Percentiles rank a stretch among this genome's conserved stretches.
phyloP scores from a whole-genome alignment of 1,140 invertebrate species.

The Bombus waltoni region DNA sequence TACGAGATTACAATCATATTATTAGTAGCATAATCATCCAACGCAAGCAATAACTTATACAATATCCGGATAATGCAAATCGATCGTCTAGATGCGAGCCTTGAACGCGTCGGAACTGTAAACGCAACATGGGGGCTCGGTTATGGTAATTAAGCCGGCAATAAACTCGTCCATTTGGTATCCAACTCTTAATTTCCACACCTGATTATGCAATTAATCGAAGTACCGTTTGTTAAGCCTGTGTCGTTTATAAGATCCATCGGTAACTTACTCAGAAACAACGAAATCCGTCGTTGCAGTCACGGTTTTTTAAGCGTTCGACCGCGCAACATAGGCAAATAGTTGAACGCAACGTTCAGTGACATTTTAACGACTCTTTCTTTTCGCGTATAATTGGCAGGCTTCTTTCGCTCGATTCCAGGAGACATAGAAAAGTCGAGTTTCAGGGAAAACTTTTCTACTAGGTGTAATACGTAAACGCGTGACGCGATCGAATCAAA shows the following conservation, averaged over 20 bases:
- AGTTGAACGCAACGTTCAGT: background rate
- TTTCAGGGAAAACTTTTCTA: background rate
- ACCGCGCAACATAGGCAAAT: background rate
- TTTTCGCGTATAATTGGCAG: background rate
- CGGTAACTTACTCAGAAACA: background rate
- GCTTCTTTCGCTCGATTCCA: slow-evolving; percentile 1
- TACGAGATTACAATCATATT: background rate
- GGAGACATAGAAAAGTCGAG: background rate
- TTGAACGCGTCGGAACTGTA: slow-evolving; percentile 66
- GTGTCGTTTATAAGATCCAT: background rate
- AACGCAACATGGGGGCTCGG: slow-evolving; percentile 67
- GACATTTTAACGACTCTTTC: background rate
- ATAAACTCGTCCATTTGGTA: slow-evolving; percentile 53
- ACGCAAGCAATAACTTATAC: slow-evolving; percentile 65
- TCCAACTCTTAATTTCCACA: slow-evolving; percentile 34
- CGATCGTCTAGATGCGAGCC: slow-evolving; percentile 70
- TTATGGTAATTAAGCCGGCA: slow-evolving; percentile 73
- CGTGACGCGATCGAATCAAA: background rate
- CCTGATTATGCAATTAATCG: background rate
- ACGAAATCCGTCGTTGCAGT: background rate
- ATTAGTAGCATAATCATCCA: background rate
- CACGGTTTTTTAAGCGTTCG: background rate
- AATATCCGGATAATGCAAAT: slow-evolving; percentile 75
- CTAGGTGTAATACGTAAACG: background rate
- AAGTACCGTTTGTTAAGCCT: slow-evolving; percentile 13